Conservation (phyloP, 2,113 vertebrate genomes). For the Podocnemis expansa region DNA sequence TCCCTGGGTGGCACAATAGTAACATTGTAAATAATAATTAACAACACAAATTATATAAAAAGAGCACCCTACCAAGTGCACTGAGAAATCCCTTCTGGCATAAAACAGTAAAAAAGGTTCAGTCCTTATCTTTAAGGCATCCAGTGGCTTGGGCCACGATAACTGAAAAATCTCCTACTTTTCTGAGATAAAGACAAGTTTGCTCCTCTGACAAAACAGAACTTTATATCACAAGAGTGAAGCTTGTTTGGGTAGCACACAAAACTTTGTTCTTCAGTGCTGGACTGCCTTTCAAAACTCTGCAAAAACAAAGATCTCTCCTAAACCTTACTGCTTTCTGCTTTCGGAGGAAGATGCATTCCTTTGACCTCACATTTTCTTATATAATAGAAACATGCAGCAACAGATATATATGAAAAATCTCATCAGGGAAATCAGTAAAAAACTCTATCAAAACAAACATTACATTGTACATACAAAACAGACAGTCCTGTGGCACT, state of each 20-base stretch:
- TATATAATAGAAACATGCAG: not conserved
- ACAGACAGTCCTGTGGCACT: too few species aligned
- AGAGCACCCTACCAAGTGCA: not conserved
- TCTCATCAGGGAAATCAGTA: not conserved
- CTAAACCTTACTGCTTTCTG: not conserved
- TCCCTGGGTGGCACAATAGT: not conserved
- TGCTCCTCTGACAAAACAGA: not conserved
- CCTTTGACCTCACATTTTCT: not conserved
- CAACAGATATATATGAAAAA: not conserved
- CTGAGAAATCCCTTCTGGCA: not conserved
- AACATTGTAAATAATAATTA: not conserved
- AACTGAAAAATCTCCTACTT: not conserved
- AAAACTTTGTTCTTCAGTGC: not conserved
- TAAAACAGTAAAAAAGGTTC: too few species aligned
- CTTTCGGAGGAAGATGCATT: not conserved
- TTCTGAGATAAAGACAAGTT: not conserved
- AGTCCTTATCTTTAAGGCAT: not conserved
- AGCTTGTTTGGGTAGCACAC: not conserved
- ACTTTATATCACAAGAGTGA: not conserved
- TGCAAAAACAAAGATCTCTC: not conserved
- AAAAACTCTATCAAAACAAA: not conserved
- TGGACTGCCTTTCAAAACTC: not conserved
- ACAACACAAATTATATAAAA: not conserved
- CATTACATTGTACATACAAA: not conserved
- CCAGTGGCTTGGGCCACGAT: not conserved